These are phyloP conservation scores for Tetrapedia diversipes DNA, from an alignment of 2,888 invertebrate species.

Conservation along the genomic window DNA sequence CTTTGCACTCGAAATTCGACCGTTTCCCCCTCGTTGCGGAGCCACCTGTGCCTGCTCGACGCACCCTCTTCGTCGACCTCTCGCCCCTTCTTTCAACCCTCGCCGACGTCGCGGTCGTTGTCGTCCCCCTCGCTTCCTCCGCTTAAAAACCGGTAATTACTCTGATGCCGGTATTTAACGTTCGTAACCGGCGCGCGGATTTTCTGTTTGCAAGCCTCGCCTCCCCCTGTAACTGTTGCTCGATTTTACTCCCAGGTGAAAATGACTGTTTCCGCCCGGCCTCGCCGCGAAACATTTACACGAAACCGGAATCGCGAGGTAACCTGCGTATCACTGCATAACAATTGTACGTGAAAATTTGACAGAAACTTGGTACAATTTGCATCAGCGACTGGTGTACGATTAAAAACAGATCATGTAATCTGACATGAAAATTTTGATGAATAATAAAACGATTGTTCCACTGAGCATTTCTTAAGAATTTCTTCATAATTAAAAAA, in stretches of 20 bases:
- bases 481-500: no score
- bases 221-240: constrained; percentile 44
- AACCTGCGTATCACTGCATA: constrained; percentile 42
- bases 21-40: constrained; percentile 5
- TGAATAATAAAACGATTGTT: no score
- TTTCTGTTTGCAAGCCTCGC: constrained; percentile 59
- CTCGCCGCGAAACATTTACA: background rate
- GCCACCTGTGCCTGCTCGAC: constrained; percentile 45
- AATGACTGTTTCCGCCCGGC: constrained; percentile 20
- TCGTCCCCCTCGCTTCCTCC: constrained; percentile 71
- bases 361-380: constrained; percentile 47
- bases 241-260: constrained; percentile 41
- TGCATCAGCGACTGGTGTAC: constrained; percentile 47
- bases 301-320: constrained; percentile 20
- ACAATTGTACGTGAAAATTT: constrained; percentile 41
- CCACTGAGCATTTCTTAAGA: no score
- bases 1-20: constrained; percentile 28
- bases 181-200: constrained; percentile 53
- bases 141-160: constrained; percentile 76
- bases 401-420: constrained; percentile 35
- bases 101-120: constrained; percentile 55
- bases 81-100: constrained; percentile 58
- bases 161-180: constrained; percentile 72
- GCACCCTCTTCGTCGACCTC: constrained; percentile 54
- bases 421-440: no score